Percentiles rank a stretch among this genome's conserved stretches.
These are phyloP conservation scores for Neopelma chrysocephalum DNA, from an alignment of 2,797 vertebrate species.

Conservation along the genomic window DNA sequence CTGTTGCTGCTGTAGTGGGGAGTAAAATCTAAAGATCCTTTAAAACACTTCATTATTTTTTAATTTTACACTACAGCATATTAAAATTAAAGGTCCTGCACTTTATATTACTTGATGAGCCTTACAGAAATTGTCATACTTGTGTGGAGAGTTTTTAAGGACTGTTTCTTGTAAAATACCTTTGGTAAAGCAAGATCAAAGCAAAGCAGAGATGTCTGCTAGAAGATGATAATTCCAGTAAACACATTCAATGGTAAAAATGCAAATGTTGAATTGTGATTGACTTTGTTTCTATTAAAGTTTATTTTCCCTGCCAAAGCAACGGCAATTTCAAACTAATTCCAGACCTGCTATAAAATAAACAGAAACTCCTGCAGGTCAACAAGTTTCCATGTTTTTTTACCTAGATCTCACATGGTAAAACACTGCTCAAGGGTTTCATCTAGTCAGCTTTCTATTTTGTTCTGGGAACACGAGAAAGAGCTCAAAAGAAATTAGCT, in stretches of 20 bases:
- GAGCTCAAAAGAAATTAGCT: not conserved
- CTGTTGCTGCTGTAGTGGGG: not conserved
- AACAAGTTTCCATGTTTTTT: not conserved
- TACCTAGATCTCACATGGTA: not conserved
- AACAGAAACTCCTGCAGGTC: not conserved
- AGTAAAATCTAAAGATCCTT: conserved; percentile 8
- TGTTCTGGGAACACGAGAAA: not conserved
- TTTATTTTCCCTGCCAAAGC: conserved; percentile 44
- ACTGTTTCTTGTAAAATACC: not conserved
- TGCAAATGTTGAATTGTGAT: conserved; percentile 34
- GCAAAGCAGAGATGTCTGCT: not conserved
- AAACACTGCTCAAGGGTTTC: not conserved
- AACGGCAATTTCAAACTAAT: conserved; percentile 23
- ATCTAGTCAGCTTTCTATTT: not conserved
- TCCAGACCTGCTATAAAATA: conserved; percentile 12
- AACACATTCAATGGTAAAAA: conserved; percentile 15
- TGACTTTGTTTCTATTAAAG: conserved; percentile 28
- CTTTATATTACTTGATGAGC: not conserved
- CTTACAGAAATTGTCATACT: conserved; percentile 29
- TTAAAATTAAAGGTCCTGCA: conserved; percentile 9
- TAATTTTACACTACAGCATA: conserved; percentile 2
- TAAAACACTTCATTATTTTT: conserved; percentile 50
- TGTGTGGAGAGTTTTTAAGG: not conserved
- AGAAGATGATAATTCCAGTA: conserved; percentile 28
- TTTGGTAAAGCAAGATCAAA: conserved; percentile 26